Percentiles rank a stretch among this genome's conserved stretches.
phyloP scores from a whole-genome alignment of 2,797 vertebrate genomes.

The Artibeus lituratus region DNA sequence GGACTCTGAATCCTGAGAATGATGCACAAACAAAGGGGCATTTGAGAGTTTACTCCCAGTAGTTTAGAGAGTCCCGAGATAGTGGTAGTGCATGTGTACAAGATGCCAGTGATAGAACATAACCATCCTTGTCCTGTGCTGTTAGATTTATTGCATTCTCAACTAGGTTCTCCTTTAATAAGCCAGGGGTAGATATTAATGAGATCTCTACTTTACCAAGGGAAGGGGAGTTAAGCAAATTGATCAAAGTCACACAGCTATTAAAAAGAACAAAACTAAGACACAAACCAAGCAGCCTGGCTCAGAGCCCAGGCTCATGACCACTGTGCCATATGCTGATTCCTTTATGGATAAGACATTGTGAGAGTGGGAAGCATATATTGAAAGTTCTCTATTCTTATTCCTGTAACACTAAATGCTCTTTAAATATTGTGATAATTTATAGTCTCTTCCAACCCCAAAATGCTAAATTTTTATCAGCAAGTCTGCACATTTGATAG shows the following conservation, averaged over 20 bases:
- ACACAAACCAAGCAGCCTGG: background rate
- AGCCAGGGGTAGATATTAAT: background rate
- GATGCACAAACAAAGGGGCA: background rate
- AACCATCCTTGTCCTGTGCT: background rate
- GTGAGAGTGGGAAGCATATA: background rate
- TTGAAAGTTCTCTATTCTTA: background rate
- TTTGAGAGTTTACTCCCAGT: background rate
- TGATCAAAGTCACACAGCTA: background rate
- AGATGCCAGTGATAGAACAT: background rate
- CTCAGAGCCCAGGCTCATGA: background rate
- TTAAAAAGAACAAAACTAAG: background rate
- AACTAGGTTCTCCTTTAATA: background rate
- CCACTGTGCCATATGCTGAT: background rate
- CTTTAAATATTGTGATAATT: background rate
- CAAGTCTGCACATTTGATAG: background rate
- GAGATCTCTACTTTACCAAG: background rate
- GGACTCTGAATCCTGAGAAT: background rate
- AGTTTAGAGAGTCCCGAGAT: background rate
- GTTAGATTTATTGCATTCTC: background rate
- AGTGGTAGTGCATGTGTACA: background rate
- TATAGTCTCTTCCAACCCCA: background rate
- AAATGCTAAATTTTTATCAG: slow-evolving; percentile 3
- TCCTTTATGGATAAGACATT: background rate
- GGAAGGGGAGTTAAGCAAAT: background rate
- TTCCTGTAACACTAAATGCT: background rate